These are phyloP conservation scores for Drosophila dunni DNA, from an alignment of 1,140 invertebrate species.

Conservation along the genomic window DNA sequence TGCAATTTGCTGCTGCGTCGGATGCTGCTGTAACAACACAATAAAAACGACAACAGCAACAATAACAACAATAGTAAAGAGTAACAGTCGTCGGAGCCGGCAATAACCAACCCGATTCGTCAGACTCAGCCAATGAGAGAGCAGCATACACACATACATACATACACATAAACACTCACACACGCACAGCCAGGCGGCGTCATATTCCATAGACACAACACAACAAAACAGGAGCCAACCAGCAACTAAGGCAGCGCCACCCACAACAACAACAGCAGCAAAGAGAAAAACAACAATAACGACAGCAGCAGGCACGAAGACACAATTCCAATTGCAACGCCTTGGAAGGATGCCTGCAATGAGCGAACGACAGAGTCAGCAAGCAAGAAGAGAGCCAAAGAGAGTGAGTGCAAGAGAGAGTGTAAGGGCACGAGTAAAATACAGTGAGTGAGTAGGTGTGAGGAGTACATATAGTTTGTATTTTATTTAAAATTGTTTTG, in stretches of 20 bases:
- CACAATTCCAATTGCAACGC: constrained; percentile 75
- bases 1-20: constrained; percentile 53
- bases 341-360: constrained; percentile 67
- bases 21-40: constrained; percentile 47
- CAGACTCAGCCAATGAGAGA: constrained; percentile 67
- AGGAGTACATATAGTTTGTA: constrained; percentile 54
- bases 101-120: constrained; percentile 75
- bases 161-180: constrained; percentile 26
- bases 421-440: constrained; percentile 1
- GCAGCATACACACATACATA: constrained; percentile 44
- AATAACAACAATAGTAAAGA: constrained; percentile 44
- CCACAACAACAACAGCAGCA: constrained; percentile 65
- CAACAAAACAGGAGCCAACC: constrained; percentile 82
- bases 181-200: constrained; percentile 59
- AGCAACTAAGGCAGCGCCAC: constrained; percentile 67
- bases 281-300: constrained; percentile 30
- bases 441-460: constrained; percentile 26
- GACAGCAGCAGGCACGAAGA: constrained; percentile 67
- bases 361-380: constrained; percentile 22
- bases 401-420: constrained; percentile 3
- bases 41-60: constrained; percentile 33
- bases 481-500: constrained; percentile 84
- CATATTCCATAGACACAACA: constrained; percentile 81
- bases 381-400: constrained; percentile 16
- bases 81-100: constrained; percentile 26